Evolutionary conservation across 2,888 invertebrate species (phyloP).

Genomic region (Diarsia brunnea): DNA sequence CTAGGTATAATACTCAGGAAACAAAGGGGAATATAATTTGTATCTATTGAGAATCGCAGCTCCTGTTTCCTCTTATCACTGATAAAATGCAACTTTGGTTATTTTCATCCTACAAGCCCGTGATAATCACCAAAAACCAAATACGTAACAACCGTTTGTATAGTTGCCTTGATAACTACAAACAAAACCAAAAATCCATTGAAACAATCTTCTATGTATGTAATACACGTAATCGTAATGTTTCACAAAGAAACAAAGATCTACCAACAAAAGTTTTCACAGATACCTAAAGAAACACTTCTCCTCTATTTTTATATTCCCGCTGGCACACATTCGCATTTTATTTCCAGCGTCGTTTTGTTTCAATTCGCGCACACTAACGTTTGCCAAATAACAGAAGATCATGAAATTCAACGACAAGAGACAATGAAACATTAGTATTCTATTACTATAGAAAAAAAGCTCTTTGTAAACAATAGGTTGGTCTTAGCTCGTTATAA

Average conservation of each 20-base stretch:
- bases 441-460: constrained; percentile 65
- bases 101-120: not conserved
- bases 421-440: constrained; percentile 57
- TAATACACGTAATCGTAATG: constrained; percentile 28
- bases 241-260: constrained; percentile 36
- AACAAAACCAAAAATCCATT: not conserved
- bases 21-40: too few relatives aligned
- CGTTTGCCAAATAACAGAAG: constrained; percentile 52
- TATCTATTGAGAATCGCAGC: too few relatives aligned
- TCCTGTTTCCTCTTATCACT: not conserved
- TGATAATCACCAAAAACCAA: not conserved
- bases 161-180: not conserved
- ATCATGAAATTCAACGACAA: constrained; percentile 61
- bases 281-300: constrained; percentile 38
- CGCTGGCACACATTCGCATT: constrained; percentile 44
- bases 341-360: constrained; percentile 39
- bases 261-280: constrained; percentile 15
- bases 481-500: constrained; percentile 44
- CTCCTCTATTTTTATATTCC: constrained; percentile 15
- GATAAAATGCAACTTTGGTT: not conserved
- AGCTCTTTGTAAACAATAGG: constrained; percentile 64
- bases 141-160: not conserved
- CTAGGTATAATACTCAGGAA: too few relatives aligned
- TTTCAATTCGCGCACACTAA: constrained; percentile 47
- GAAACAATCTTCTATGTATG: not conserved